These are phyloP conservation scores for Oligia latruncula DNA, from an alignment of 2,888 invertebrate genomes.

Conservation along the genomic window DNA sequence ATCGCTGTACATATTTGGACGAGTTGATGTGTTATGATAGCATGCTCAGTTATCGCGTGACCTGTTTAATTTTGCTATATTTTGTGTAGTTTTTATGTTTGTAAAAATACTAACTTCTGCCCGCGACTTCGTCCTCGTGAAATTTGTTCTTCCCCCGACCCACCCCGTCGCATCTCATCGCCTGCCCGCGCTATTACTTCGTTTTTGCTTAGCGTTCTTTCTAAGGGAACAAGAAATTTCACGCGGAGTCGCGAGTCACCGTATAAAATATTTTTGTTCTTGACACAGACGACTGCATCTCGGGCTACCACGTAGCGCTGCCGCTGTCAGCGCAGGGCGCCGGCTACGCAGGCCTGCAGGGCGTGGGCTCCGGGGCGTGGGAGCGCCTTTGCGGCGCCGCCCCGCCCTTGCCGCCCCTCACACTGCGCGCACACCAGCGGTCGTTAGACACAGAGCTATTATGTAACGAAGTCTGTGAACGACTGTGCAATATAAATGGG, in stretches of 20 bases:
- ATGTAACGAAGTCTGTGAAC: slow-evolving; percentile 88
- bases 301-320: slow-evolving; percentile 93
- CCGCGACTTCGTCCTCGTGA: no score
- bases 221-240: no score
- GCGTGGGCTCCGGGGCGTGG: slow-evolving; percentile 89
- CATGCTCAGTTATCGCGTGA: slow-evolving; percentile 28
- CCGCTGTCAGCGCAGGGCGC: slow-evolving; percentile 93
- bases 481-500: slow-evolving; percentile 82
- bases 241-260: neutral
- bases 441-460: slow-evolving; percentile 87
- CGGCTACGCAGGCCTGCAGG: slow-evolving; percentile 92
- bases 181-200: no score
- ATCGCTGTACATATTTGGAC: slow-evolving; percentile 39
- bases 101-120: no score
- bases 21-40: slow-evolving; percentile 42
- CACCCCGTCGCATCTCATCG: no score
- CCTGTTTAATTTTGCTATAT: slow-evolving; percentile 17
- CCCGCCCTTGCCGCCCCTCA: slow-evolving; percentile 70
- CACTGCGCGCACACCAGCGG: slow-evolving; percentile 83
- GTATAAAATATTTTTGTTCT: neutral
- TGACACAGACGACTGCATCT: slow-evolving; percentile 91
- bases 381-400: slow-evolving; percentile 73
- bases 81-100: slow-evolving; percentile 1
- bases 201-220: no score
- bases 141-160: no score